Percentiles rank a stretch among this genome's conserved stretches.
Conservation (phyloP, 2,797 vertebrate species). For the Fistularia commersonii region DNA sequence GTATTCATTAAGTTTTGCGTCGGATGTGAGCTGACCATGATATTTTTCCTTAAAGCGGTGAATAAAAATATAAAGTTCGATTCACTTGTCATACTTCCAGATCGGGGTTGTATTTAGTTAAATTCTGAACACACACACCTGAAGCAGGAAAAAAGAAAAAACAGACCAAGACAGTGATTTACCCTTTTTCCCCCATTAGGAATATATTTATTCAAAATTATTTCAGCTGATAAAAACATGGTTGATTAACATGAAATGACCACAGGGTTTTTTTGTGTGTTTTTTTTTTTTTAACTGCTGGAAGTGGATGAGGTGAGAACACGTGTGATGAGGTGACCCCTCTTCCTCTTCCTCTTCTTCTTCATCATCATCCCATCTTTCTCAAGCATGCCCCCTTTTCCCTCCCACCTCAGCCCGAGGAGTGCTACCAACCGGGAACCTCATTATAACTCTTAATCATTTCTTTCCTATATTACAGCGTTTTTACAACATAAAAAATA, state of each 20-base stretch:
- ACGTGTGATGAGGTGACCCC: conserved; percentile 19
- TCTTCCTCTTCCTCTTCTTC: too few species aligned
- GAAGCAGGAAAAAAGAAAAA: not conserved
- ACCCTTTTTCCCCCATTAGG: conserved; percentile 56
- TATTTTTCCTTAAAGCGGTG: too few species aligned
- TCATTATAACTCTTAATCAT: conserved; percentile 50
- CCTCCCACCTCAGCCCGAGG: conserved; percentile 26
- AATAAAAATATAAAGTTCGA: too few species aligned
- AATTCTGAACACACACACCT: too few species aligned
- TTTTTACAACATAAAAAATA: conserved; percentile 86
- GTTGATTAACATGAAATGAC: conserved; percentile 65
- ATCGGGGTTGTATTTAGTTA: too few species aligned
- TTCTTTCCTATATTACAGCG: conserved; percentile 74
- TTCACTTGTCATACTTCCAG: too few species aligned
- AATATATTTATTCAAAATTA: conserved; percentile 69
- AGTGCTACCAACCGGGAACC: conserved; percentile 42
- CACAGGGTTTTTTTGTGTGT: conserved; percentile 38
- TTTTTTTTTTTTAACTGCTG: too few species aligned
- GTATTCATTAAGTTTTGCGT: too few species aligned
- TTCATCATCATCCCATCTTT: too few species aligned
- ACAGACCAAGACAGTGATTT: not conserved
- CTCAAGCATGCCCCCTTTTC: too few species aligned
- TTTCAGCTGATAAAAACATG: conserved; percentile 72
- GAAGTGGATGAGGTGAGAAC: conserved; percentile 30
- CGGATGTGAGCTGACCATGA: too few species aligned